Evolutionary conservation across 2,888 invertebrate species (phyloP), one percentile per base, ranked within the genome.

Genomic region (Heliconius hortense): DNA sequence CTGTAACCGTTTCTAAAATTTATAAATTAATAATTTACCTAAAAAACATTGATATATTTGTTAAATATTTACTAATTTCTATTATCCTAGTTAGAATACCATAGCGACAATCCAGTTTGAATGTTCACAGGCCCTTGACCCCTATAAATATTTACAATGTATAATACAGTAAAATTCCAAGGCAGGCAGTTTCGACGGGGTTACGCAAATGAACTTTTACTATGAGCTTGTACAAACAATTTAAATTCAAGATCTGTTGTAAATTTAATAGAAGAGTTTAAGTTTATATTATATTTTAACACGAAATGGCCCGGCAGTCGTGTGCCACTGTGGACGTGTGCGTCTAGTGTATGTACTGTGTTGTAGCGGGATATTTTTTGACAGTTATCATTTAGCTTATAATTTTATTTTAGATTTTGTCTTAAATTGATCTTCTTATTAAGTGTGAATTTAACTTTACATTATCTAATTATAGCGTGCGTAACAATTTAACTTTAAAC

Each of bases 201-300:
- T 69, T 62, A 74, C 39, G 56, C 68, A 72, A 77, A 72, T 77
- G 24, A 70, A 73, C 68, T 66, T 77, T 59, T 67, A 74, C 70
- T 70, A 69, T 73, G 48, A 70, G 76, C 67, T 70, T 76, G 74
- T 67, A 75, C 64, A 73, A 78, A 76, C 76, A 76, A 73, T 76
- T 75, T 75, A 78, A 78, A 80, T 79, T 78, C 77, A 77, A 77
- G 77, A 70, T 76, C 72, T 79, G 78, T 79, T 79, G 78, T 79
- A 75, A 80, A 79, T 81, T 80, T 62, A 80, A 78, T 80, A 78
- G 79, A 77, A 80, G 77, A 79, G 80, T 48, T 66, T 26, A 60
- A 15, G 24, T 60, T 66, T 66, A 43, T 66, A 76, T 80, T 81
- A 77, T 86, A 76, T 80, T 81, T 76, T 86, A 84, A 85, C 82